phyloP scores from a whole-genome alignment of 2,797 vertebrate genomes.

The Triplophysa yarkandensis region DNA sequence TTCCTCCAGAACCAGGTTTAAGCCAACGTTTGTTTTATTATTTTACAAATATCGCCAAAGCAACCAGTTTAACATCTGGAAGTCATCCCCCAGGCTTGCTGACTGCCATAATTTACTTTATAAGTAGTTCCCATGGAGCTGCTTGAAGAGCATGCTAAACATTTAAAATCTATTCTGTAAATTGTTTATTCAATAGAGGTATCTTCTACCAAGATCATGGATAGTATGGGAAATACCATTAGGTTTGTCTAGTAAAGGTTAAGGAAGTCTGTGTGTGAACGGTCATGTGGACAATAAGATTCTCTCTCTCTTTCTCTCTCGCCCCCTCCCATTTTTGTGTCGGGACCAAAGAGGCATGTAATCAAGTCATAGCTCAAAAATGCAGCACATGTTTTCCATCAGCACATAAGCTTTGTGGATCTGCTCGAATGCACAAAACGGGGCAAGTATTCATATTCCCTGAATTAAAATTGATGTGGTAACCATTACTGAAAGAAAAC shows the following conservation, averaged over 20 bases:
- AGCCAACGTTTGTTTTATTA: constrained; percentile 70
- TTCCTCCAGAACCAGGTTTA: constrained; percentile 61
- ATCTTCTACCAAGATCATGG: constrained; percentile 19
- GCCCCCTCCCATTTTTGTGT: constrained; percentile 9
- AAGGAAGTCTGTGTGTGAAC: background rate
- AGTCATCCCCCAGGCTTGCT: constrained; percentile 73
- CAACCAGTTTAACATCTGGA: constrained; percentile 87
- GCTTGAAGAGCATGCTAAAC: constrained; percentile 51
- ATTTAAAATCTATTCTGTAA: constrained; percentile 58
- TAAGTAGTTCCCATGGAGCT: constrained; percentile 72
- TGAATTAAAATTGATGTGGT: constrained; percentile 69
- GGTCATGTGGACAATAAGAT: constrained; percentile 9
- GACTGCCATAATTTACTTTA: constrained; percentile 71
- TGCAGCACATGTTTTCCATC: constrained; percentile 80
- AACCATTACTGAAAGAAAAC: constrained; percentile 65
- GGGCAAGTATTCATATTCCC: constrained; percentile 67
- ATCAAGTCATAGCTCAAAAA: constrained; percentile 78
- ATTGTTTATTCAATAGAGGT: constrained; percentile 37
- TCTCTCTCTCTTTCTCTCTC: constrained; percentile 18
- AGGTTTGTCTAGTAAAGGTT: constrained; percentile 34
- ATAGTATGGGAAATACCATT: constrained; percentile 3
- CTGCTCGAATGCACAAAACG: constrained; percentile 71
- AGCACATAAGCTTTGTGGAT: constrained; percentile 66
- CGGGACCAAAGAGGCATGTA: constrained; percentile 69
- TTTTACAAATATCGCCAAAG: constrained; percentile 79